Conservation (phyloP, 2,113 vertebrate genomes). For the Lagenorhynchus albirostris region DNA sequence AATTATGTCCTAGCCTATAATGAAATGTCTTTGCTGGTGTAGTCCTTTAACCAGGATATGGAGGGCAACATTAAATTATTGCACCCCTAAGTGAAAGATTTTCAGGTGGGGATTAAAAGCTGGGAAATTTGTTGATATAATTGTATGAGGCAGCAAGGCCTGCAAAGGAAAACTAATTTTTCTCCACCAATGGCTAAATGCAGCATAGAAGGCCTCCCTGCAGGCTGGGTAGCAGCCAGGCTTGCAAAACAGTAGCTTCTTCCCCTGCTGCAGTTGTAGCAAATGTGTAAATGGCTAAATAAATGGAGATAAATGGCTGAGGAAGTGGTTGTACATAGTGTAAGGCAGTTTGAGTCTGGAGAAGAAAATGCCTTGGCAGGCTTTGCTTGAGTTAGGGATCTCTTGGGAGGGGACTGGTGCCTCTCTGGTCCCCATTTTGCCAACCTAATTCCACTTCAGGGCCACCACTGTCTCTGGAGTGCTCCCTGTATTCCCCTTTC, state of each 20-base stretch:
- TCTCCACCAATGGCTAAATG: not conserved
- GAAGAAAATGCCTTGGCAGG: not conserved
- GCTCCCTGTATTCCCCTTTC: not conserved
- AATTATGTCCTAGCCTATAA: not conserved
- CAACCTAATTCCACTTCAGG: not conserved
- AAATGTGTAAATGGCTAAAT: not conserved
- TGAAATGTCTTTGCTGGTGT: not conserved
- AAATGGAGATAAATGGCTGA: not conserved
- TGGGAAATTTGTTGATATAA: not conserved
- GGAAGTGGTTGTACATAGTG: not conserved
- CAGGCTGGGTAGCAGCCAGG: not conserved
- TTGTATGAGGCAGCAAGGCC: not conserved
- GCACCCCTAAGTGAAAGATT: not conserved
- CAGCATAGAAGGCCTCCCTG: not conserved
- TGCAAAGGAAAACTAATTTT: not conserved
- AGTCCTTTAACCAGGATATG: not conserved
- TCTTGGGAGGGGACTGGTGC: not conserved
- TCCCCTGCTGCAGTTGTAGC: not conserved
- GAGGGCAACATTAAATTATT: not conserved
- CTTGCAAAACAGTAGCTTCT: constrained; percentile 20
- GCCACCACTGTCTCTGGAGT: not conserved
- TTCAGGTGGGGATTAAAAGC: not conserved
- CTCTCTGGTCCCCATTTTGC: not conserved
- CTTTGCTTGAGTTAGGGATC: constrained; percentile 22
- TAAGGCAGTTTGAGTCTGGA: not conserved